These are phyloP conservation scores for Sisyra nigra DNA, from an alignment of 2,888 invertebrate genomes.

Conservation along the genomic window DNA sequence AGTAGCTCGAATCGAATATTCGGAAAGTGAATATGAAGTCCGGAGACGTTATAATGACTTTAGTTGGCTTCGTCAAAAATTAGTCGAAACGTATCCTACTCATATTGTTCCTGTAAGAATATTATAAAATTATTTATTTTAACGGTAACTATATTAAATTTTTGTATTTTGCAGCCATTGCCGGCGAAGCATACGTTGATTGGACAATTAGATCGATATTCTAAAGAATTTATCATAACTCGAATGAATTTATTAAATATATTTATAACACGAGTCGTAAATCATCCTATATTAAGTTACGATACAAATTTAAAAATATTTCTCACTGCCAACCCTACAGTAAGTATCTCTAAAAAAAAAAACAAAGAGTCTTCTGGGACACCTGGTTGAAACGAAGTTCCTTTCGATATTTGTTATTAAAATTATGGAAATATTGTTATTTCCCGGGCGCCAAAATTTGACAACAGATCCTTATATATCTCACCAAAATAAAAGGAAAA, in stretches of 20 bases:
- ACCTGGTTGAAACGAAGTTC: too few relatives aligned
- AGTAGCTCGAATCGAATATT: constrained; percentile 45
- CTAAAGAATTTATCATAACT: constrained; percentile 48
- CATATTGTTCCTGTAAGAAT: constrained; percentile 47
- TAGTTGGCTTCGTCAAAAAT: constrained; percentile 46
- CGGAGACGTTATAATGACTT: constrained; percentile 57
- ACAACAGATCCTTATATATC: too few relatives aligned
- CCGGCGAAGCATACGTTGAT: constrained; percentile 53
- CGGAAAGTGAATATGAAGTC: constrained; percentile 44
- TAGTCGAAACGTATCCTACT: constrained; percentile 46
- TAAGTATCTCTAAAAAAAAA: constrained; percentile 24
- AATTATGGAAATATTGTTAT: too few relatives aligned
- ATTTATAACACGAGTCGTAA: constrained; percentile 45
- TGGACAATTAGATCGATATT: constrained; percentile 50
- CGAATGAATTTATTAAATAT: constrained; percentile 48
- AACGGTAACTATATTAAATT: not conserved
- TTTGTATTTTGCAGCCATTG: constrained; percentile 35
- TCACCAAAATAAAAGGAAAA: too few relatives aligned
- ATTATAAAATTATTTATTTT: not conserved
- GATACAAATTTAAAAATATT: constrained; percentile 46
- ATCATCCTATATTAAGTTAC: constrained; percentile 51
- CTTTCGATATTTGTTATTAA: too few relatives aligned
- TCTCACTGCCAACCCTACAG: constrained; percentile 45
- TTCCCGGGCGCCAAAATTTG: too few relatives aligned
- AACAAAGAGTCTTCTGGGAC: too few relatives aligned